These are phyloP conservation scores for Megathymus violae DNA, from an alignment of 1,140 invertebrate species.

Conservation along the genomic window DNA sequence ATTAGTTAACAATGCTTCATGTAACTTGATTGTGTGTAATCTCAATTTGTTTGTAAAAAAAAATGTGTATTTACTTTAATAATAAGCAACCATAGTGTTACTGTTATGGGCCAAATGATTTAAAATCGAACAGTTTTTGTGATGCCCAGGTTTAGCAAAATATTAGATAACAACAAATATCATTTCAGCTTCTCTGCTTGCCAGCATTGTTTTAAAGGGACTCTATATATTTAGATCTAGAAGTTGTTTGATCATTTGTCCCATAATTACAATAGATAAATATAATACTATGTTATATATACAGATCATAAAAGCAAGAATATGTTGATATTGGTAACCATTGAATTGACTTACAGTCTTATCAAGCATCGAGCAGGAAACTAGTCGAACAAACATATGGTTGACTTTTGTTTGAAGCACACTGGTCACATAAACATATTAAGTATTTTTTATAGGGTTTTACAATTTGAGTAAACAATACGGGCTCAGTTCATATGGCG, in stretches of 20 bases:
- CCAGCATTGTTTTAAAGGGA: neutral
- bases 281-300: conserved; percentile 2
- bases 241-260: conserved; percentile 17
- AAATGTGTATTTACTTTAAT: neutral
- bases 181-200: neutral
- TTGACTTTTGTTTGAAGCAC: too few species aligned
- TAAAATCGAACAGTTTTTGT: neutral
- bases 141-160: neutral
- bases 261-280: conserved; percentile 11
- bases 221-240: neutral
- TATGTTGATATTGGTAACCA: neutral
- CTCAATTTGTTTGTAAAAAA: neutral
- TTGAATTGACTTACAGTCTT: too few species aligned
- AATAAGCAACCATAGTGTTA: neutral
- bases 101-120: conserved; percentile 28
- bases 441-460: too few species aligned
- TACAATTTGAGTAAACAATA: too few species aligned
- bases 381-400: too few species aligned
- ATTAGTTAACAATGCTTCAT: neutral
- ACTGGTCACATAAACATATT: too few species aligned
- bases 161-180: neutral
- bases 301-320: conserved; percentile 26
- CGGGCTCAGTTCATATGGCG: too few species aligned
- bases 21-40: conserved; percentile 6
- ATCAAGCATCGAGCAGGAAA: too few species aligned